A percentile compares a stretch with the other conserved stretches of the same genome.
Conservation (phyloP, 2,113 vertebrate genomes). For the Nothobranchius furzeri region DNA sequence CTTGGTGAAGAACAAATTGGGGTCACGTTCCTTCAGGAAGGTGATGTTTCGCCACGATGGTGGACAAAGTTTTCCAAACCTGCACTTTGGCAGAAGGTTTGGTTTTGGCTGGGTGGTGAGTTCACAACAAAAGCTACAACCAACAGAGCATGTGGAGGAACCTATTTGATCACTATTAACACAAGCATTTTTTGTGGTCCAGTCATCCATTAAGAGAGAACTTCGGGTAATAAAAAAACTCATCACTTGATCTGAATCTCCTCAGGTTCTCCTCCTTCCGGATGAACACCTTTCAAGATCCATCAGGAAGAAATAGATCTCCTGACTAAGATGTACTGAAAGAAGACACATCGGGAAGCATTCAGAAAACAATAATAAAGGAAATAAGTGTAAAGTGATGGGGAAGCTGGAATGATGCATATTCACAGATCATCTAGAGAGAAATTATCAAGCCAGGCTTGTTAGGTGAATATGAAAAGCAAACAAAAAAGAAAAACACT, state of each 20-base stretch:
- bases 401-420: constrained; percentile 56
- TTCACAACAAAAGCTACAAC: not conserved
- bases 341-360: constrained; percentile 62
- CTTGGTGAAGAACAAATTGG: constrained; percentile 10
- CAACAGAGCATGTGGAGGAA: no score
- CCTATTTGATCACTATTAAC: not conserved
- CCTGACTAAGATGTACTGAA: constrained; percentile 35
- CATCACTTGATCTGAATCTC: constrained; percentile 40
- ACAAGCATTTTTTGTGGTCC: not conserved
- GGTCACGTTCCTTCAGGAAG: constrained; percentile 2
- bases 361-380: constrained; percentile 53
- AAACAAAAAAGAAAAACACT: constrained; percentile 44
- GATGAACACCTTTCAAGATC: constrained; percentile 9
- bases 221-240: constrained; percentile 18
- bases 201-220: constrained; percentile 13
- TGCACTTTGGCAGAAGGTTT: not conserved
- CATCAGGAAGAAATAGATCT: constrained; percentile 53
- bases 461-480: not conserved
- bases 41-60: not conserved
- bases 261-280: constrained; percentile 23
- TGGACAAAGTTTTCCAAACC: not conserved
- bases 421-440: constrained; percentile 66
- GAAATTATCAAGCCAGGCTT: constrained; percentile 71
- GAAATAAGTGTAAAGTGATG: constrained; percentile 49
- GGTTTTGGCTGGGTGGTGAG: constrained; percentile 3